Evolutionary conservation across 2,797 vertebrate species (phyloP), one percentile per base, ranked within the genome.

Genomic region (Alcedo atthis): DNA sequence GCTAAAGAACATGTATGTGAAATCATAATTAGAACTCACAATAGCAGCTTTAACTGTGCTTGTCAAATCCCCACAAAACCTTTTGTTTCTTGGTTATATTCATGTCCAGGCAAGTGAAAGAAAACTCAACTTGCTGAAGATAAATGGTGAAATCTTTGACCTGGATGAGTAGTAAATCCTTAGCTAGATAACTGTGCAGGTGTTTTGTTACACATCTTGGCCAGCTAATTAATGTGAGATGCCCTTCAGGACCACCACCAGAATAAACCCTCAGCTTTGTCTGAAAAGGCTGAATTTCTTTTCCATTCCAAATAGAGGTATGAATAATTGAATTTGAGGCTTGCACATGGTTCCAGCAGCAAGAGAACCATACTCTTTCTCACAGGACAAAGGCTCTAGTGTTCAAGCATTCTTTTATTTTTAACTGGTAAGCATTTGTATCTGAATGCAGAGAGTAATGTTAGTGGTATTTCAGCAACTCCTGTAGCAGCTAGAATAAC

Each of bases 21-120:
- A 88, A 88, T 68, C 48, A 51, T 61, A 46, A 57, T 77, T 83
- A 73, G 40, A 89, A 67, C 26, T 85, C 74, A 45, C 35, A 88
- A 55, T 25, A 85, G 42, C n/a, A 83, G 51, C 51, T 83, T 84
- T 81, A 92, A 67, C 40, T 77, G 20, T 45, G 18, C 69, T 67
- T 89, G 71, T 91, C 74, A 73, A 70, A 62, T 58, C 24, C 67
- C 33, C 45, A 63, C 25, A 78, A 83, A 93, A n/a, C 21, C 30
- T 87, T 90, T 92, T 89, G 64, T 82, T 91, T 80, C 32, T 76
- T 69, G 8, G 25, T 71, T 87, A n/a, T 75, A 74, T 80, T 95
- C 90, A 89, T 92, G 92, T 89, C 81, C 64, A 74, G 74, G 49
- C 83, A 96, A 93, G 87, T 90, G 87, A 87, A 93, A 87, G 70